Base-by-base conservation (phyloP, 2,888 invertebrate species). In the Torymus auratus region DNA sequence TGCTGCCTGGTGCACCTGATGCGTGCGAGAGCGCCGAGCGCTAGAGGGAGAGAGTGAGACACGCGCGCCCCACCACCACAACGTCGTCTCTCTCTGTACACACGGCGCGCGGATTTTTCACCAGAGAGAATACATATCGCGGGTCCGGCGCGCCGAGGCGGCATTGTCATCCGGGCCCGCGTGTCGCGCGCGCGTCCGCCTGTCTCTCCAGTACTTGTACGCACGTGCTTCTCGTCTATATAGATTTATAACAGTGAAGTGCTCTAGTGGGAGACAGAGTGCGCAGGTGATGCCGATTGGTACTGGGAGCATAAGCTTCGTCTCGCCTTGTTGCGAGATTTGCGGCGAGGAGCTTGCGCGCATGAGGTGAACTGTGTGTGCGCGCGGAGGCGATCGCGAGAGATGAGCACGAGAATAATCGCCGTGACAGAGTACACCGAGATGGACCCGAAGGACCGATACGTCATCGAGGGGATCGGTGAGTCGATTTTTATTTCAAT, bases 401-500 rank as follows among this genome's bases (percentile, higher is more conserved):
- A 85, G 78, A 89, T 89, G 87, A 89, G 86, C 73, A 84, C 85
- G 70, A 84, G 82, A 76, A 5, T 68, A 76, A 5, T 68, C 14
- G 84, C 87, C 60, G 85, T 87, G 71, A 89, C 88, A 75, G 87
- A 90, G 81, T 84, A 86, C 73, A 83, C 87, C 28, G 86, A 87
- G 78, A 89, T 90, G 89, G 89, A 89, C 83, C 87, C 88, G 28
- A 90, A 88, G 85, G 88, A 90, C 85, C 88, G 86, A 60, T 90
- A 90, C 84, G 85, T 88, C 68, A 86, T 89, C 68, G 88, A 89
- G 68, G 87, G 86, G 65, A 85, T 86, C 80, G 88, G 89, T 89
- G 82, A 89, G 89, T 83, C 23, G 68, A 13, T 14, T 64, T 60
- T 28, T 28, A 2, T 28, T 28, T 28, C 28, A 20, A 20, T 20